Evolutionary conservation across 2,113 vertebrate species (phyloP).

Genomic region (Daboia siamensis): DNA sequence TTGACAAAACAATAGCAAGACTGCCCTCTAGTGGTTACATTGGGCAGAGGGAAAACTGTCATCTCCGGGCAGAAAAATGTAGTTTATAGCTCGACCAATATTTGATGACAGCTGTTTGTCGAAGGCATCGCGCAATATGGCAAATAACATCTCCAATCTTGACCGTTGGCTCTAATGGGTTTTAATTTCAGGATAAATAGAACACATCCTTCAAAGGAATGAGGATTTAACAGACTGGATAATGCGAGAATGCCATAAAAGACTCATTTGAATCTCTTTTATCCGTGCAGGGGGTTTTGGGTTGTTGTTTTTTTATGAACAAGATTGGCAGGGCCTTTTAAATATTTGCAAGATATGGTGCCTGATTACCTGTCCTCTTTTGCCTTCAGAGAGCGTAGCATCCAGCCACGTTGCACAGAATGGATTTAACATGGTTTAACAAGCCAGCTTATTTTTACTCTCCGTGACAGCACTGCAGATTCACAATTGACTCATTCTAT

Average conservation of each 20-base stretch:
- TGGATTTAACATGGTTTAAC: neutral
- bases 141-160: neutral
- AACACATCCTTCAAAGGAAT: neutral
- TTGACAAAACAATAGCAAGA: conserved; percentile 41
- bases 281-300: neutral
- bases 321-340: neutral
- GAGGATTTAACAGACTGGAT: neutral
- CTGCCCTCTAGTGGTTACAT: conserved; percentile 55
- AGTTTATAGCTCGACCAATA: neutral
- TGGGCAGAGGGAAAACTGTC: neutral
- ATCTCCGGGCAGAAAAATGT: neutral
- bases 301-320: neutral
- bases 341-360: neutral
- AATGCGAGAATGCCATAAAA: neutral
- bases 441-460: neutral
- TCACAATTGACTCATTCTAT: neutral
- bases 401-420: neutral
- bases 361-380: neutral
- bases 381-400: neutral
- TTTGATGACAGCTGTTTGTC: neutral
- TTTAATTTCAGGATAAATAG: conserved; percentile 3
- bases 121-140: neutral
- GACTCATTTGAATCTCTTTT: neutral
- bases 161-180: neutral
- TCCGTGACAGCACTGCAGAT: neutral